A percentile compares a stretch with the other conserved stretches of the same genome.
Conservation (phyloP, 2,888 invertebrate genomes). For the Stratiomys singularior region DNA sequence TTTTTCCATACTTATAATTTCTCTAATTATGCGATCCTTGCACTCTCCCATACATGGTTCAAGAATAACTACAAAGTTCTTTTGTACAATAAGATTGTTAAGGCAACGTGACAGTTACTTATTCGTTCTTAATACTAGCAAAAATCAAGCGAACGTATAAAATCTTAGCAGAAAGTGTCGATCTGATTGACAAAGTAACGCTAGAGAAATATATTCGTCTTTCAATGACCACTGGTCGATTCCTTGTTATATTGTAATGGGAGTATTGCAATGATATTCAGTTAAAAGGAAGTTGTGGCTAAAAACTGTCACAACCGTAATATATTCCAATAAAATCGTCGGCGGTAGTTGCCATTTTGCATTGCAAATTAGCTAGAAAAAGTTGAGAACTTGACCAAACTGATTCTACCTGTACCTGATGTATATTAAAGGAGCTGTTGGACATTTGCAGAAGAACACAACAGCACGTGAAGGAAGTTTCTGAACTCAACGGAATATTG, state of each 20-base stretch:
- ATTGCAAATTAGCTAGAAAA: slow-evolving; percentile 39
- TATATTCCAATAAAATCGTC: slow-evolving; percentile 45
- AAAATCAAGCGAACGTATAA: neutral
- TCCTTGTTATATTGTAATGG: neutral
- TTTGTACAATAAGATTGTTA: too few relatives aligned
- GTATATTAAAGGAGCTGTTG: neutral
- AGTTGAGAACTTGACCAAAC: slow-evolving; percentile 40
- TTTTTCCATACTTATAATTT: neutral
- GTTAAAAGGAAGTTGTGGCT: slow-evolving; percentile 10
- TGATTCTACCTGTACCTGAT: neutral
- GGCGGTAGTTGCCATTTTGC: slow-evolving; percentile 29
- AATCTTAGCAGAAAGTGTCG: slow-evolving; percentile 28
- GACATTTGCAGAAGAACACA: too few relatives aligned
- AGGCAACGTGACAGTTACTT: too few relatives aligned
- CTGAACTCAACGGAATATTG: too few relatives aligned
- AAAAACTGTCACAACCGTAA: slow-evolving; percentile 39
- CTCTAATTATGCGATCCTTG: neutral
- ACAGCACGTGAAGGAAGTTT: too few relatives aligned
- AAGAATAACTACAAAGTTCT: too few relatives aligned
- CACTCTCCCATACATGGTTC: neutral
- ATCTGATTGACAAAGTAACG: slow-evolving; percentile 41
- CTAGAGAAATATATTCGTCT: slow-evolving; percentile 18
- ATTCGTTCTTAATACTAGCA: neutral
- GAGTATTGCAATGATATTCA: neutral
- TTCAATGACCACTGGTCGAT: neutral